Evolutionary conservation across 2,797 vertebrate species (phyloP).

Genomic region (Pyrocephalus nanus): DNA sequence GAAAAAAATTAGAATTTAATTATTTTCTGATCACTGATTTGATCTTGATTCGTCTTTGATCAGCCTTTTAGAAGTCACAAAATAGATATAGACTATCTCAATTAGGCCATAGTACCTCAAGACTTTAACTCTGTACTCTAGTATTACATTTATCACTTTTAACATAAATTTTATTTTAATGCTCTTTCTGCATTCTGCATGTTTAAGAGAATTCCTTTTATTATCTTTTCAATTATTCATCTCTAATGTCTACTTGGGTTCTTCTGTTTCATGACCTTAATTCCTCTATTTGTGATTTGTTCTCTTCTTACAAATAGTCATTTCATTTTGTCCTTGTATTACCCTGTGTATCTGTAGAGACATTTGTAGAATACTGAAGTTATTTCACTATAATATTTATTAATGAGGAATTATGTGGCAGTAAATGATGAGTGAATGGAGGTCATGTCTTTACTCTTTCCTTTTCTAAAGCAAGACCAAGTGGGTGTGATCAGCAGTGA

Average conservation of each 20-base stretch:
- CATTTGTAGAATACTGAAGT: slow-evolving; percentile 40
- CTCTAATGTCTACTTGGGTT: background rate
- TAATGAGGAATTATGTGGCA: background rate
- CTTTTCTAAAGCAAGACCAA: slow-evolving; percentile 32
- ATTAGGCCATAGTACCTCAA: background rate
- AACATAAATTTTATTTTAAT: background rate
- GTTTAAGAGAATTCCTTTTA: background rate
- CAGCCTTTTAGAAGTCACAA: background rate
- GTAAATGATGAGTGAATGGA: background rate
- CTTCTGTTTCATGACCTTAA: background rate
- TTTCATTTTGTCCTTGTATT: slow-evolving; percentile 5
- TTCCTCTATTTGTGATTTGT: slow-evolving; percentile 48
- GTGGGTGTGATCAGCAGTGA: slow-evolving; percentile 55
- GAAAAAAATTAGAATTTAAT: background rate
- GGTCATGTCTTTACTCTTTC: slow-evolving; percentile 3
- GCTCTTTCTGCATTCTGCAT: background rate
- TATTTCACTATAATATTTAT: slow-evolving; percentile 25
- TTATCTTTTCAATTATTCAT: background rate
- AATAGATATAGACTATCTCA: background rate
- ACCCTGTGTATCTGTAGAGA: slow-evolving; percentile 34
- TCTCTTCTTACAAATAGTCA: background rate
- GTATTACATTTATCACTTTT: background rate
- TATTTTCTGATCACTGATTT: background rate
- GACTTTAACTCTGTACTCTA: background rate
- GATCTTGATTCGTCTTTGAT: background rate